These are phyloP conservation scores for Anastrepha obliqua DNA, from an alignment of 1,140 invertebrate genomes.

Conservation along the genomic window DNA sequence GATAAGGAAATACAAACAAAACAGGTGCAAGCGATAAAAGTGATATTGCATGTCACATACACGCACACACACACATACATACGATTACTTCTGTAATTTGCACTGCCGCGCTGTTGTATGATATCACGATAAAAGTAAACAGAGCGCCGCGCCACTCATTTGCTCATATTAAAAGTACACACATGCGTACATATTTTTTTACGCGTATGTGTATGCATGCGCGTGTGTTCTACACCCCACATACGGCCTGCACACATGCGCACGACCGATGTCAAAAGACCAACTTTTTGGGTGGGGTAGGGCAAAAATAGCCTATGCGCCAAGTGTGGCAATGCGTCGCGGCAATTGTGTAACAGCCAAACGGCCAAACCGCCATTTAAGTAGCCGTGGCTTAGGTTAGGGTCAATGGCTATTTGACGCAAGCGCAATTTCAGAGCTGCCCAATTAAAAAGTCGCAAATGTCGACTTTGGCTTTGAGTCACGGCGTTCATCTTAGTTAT, in stretches of 20 bases:
- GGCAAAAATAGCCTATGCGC: not conserved
- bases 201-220: not conserved
- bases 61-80: not conserved
- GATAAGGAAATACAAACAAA: slow-evolving; percentile 33
- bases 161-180: not conserved
- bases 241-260: slow-evolving; percentile 5
- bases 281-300: slow-evolving; percentile 47
- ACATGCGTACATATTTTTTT: not conserved
- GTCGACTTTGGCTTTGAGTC: slow-evolving; percentile 38
- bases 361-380: not conserved
- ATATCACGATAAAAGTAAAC: slow-evolving; percentile 5
- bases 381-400: slow-evolving; percentile 42
- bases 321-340: too few species aligned
- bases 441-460: slow-evolving; percentile 52
- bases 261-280: slow-evolving; percentile 8
- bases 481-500: not conserved
- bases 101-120: not conserved
- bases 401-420: slow-evolving; percentile 51
- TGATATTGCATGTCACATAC: not conserved
- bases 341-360: not conserved
- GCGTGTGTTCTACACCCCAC: not conserved
- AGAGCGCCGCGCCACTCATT: not conserved
- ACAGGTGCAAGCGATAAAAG: slow-evolving; percentile 37
- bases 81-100: not conserved
- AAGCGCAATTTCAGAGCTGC: slow-evolving; percentile 22